phyloP scores from a whole-genome alignment of 1,140 invertebrate species.

The Tetramorium parvispinum region DNA sequence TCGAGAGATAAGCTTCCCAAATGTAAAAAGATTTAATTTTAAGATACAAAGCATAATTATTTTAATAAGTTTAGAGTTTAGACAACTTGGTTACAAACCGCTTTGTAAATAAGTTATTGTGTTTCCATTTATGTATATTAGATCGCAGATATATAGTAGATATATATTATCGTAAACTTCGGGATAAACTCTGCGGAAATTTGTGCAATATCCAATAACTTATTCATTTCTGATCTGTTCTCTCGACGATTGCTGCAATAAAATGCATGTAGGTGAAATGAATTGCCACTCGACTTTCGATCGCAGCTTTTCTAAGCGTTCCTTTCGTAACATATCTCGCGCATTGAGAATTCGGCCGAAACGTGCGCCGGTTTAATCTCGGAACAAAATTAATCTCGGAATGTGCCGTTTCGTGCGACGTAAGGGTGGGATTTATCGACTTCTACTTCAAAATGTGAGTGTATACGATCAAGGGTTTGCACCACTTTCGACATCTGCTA shows the following conservation, averaged over 20 bases:
- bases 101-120: background rate
- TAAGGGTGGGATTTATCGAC: slow-evolving; percentile 65
- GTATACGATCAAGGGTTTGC: slow-evolving; percentile 58
- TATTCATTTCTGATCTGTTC: slow-evolving; percentile 39
- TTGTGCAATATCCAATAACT: slow-evolving; percentile 35
- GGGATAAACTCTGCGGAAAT: background rate
- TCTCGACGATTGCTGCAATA: slow-evolving; percentile 8
- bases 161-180: background rate
- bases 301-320: slow-evolving; percentile 14
- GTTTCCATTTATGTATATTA: background rate
- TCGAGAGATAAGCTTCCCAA: background rate
- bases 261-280: slow-evolving; percentile 49
- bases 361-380: slow-evolving; percentile 43
- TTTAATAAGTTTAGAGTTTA: background rate
- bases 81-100: background rate
- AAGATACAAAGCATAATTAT: background rate
- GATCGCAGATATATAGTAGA: background rate
- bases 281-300: slow-evolving; percentile 41
- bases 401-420: slow-evolving; percentile 39
- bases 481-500: slow-evolving; percentile 74
- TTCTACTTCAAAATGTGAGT: slow-evolving; percentile 47
- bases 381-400: slow-evolving; percentile 59
- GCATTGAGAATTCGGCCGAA: slow-evolving; percentile 48
- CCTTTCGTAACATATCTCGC: slow-evolving; percentile 20
- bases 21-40: slow-evolving; percentile 7